These are phyloP conservation scores for Microctonus aethiopoides DNA, from an alignment of 2,888 invertebrate species.

Conservation along the genomic window DNA sequence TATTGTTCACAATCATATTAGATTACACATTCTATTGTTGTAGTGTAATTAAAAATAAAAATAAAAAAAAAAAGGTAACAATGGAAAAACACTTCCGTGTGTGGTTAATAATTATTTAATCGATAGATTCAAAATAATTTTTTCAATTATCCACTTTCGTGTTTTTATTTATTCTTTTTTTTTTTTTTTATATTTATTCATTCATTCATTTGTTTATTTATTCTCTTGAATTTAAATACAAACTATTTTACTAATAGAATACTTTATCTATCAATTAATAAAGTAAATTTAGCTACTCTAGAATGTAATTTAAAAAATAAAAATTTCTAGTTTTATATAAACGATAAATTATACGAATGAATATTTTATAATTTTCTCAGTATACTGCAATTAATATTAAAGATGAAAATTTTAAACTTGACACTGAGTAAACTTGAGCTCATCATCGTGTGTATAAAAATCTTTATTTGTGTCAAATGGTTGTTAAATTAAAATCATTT, in stretches of 20 bases:
- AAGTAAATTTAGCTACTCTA: background rate
- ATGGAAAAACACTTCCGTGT: too few species aligned
- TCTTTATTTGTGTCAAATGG: slow-evolving; percentile 9
- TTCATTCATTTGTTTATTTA: too few species aligned
- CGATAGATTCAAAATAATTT: too few species aligned
- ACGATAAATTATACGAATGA: background rate
- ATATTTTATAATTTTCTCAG: background rate
- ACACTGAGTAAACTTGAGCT: slow-evolving; percentile 32
- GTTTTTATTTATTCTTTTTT: background rate
- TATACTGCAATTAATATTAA: background rate
- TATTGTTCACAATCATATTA: slow-evolving; percentile 21
- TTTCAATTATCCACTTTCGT: too few species aligned
- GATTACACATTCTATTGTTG: slow-evolving; percentile 13
- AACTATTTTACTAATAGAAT: too few species aligned
- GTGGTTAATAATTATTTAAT: background rate
- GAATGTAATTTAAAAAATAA: slow-evolving; percentile 1
- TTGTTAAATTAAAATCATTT: background rate
- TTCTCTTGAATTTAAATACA: too few species aligned
- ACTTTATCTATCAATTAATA: too few species aligned
- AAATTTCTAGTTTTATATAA: background rate
- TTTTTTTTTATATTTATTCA: too few species aligned
- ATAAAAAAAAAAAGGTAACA: too few species aligned
- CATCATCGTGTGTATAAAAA: background rate
- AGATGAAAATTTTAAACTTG: slow-evolving; percentile 31
- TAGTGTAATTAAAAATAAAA: background rate